Evolutionary conservation across 37 sponge, comb jelly and placozoan species (phyloP).

Genomic region (Mnemiopsis leidyi): DNA sequence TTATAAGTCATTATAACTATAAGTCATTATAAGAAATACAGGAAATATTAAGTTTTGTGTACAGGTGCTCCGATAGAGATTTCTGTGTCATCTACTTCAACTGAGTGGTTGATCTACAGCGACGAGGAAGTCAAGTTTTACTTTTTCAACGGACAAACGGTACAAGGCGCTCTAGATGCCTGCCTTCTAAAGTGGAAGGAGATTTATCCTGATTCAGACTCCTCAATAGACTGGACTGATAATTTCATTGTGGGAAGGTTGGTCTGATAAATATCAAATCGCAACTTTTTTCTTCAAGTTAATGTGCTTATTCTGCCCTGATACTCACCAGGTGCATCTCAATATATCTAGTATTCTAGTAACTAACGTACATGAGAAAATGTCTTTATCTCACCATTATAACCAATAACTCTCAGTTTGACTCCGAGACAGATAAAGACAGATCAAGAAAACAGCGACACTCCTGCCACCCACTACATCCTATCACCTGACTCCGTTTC

Average conservation of each 20-base stretch:
- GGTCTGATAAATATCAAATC: too few species aligned
- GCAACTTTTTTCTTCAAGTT: too few species aligned
- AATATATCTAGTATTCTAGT: too few species aligned
- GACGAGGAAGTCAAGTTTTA: not conserved
- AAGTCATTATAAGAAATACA: too few species aligned
- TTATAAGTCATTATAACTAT: too few species aligned
- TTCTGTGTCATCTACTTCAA: not conserved
- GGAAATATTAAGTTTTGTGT: too few species aligned
- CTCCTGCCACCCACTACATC: not conserved
- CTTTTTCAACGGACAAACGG: not conserved
- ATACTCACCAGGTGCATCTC: too few species aligned
- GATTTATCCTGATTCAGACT: not conserved
- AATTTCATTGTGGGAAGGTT: not conserved
- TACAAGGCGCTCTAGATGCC: not conserved
- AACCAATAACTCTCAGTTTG: not conserved
- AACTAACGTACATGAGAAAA: too few species aligned
- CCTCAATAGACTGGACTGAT: not conserved
- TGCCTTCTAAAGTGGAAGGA: not conserved
- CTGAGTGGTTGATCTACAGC: not conserved
- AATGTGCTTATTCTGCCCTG: too few species aligned
- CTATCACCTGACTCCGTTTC: not conserved
- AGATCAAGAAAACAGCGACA: not conserved
- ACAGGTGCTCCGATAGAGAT: not conserved
- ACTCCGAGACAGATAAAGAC: not conserved
- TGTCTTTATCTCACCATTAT: too few species aligned